These are phyloP conservation scores for Scopus umbretta DNA, from an alignment of 2,113 vertebrate species.

Conservation along the genomic window DNA sequence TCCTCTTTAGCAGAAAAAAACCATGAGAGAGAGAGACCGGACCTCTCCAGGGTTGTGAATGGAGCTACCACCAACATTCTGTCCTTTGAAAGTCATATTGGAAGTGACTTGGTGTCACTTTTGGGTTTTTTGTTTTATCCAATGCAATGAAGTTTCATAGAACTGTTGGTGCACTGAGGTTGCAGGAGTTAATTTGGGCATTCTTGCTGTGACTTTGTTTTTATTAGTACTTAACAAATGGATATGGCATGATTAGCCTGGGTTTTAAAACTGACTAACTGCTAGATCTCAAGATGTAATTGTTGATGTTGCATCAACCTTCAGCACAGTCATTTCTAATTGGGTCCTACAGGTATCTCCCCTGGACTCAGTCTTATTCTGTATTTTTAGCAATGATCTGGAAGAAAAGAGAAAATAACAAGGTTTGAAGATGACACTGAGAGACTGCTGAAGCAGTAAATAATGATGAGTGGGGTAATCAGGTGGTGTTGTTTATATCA, in stretches of 20 bases:
- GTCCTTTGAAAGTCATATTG: neutral
- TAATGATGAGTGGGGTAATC: neutral
- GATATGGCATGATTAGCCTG: neutral
- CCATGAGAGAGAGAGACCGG: neutral
- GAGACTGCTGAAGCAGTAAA: conserved; percentile 35
- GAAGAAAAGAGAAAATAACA: conserved; percentile 51
- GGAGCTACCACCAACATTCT: neutral
- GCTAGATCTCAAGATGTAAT: neutral
- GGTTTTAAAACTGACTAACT: neutral
- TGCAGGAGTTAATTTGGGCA: neutral
- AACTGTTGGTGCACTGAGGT: neutral
- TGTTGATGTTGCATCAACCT: neutral
- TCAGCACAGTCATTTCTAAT: neutral
- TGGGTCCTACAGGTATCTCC: conserved; percentile 30
- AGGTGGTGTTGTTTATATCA: conserved; percentile 20
- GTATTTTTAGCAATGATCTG: neutral
- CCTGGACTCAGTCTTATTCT: neutral
- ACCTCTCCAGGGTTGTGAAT: neutral
- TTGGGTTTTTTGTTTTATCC: neutral
- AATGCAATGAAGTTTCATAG: neutral
- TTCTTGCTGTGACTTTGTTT: neutral
- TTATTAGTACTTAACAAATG: neutral
- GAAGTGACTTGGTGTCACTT: neutral
- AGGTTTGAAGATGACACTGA: conserved; percentile 37
- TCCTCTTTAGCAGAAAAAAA: neutral